phyloP scores from a whole-genome alignment of 2,888 invertebrate species.

The Pardosa pseudoannulata region DNA sequence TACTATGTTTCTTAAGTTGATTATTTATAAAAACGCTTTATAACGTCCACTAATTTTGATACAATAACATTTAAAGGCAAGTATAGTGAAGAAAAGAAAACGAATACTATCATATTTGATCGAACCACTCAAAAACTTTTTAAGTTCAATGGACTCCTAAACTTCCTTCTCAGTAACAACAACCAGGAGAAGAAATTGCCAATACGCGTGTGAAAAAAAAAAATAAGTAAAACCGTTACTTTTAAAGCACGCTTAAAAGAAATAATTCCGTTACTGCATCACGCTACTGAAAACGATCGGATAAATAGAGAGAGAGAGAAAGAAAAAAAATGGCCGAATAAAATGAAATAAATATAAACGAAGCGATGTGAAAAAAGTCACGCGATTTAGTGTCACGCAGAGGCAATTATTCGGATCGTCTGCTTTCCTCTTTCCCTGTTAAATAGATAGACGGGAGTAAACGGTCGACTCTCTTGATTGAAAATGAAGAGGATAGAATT shows the following conservation, averaged over 20 bases:
- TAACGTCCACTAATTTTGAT: too few species aligned
- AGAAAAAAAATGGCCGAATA: too few species aligned
- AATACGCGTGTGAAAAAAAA: not conserved
- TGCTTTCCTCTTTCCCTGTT: constrained; percentile 3
- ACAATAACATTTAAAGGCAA: too few species aligned
- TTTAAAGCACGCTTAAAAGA: not conserved
- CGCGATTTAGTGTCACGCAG: constrained; percentile 1
- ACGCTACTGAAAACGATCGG: not conserved
- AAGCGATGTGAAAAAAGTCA: constrained; percentile 13
- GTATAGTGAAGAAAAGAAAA: too few species aligned
- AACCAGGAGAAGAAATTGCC: not conserved
- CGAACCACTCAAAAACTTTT: too few species aligned
- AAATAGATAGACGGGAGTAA: not conserved
- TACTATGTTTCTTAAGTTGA: too few species aligned
- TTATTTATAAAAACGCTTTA: too few species aligned
- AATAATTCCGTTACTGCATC: not conserved
- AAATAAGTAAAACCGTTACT: not conserved
- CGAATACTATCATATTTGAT: too few species aligned
- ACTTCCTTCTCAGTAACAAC: not conserved
- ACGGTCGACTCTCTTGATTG: too few species aligned
- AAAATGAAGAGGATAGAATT: too few species aligned
- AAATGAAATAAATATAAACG: not conserved
- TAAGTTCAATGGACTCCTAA: not conserved
- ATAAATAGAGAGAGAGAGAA: not conserved
- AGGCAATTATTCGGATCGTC: constrained; percentile 7